phyloP scores from a whole-genome alignment of 2,888 invertebrate genomes.

The Mesorhabditis spiculigera region DNA sequence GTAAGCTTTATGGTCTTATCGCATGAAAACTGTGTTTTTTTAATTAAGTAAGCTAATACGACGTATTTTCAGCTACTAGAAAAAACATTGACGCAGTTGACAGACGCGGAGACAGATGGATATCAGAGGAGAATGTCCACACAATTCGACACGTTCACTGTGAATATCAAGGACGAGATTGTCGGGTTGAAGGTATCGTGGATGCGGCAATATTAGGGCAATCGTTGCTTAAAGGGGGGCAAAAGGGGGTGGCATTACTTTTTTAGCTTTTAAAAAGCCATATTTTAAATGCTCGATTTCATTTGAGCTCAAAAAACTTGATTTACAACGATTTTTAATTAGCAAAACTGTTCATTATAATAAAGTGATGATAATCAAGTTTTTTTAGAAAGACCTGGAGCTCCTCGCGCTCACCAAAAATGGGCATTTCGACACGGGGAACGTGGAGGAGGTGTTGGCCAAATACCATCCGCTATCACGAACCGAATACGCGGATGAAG shows the following conservation, averaged over 20 bases:
- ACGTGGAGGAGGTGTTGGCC: slow-evolving; percentile 30
- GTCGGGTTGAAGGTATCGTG: slow-evolving; percentile 40
- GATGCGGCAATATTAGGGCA: not conserved
- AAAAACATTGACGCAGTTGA: slow-evolving; percentile 18
- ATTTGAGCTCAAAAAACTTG: too few relatives aligned
- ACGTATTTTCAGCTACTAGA: too few relatives aligned
- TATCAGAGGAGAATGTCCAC: slow-evolving; percentile 37
- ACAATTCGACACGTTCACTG: slow-evolving; percentile 32
- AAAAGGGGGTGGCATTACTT: too few relatives aligned
- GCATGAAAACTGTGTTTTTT: not conserved
- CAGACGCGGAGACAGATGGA: slow-evolving; percentile 30
- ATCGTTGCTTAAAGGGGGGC: too few relatives aligned
- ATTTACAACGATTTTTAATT: too few relatives aligned
- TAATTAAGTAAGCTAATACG: not conserved
- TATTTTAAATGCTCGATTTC: not conserved
- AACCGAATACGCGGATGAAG: slow-evolving; percentile 29
- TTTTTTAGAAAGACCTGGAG: slow-evolving; percentile 41
- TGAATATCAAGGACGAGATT: slow-evolving; percentile 53
- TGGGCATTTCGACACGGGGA: slow-evolving; percentile 14
- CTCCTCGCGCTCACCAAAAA: slow-evolving; percentile 27
- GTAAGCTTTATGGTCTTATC: not conserved
- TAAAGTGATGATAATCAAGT: too few relatives aligned
- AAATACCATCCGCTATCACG: slow-evolving; percentile 31
- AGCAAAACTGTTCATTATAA: too few relatives aligned
- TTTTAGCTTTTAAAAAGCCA: slow-evolving; percentile 1